A percentile compares a stretch with the other conserved stretches of the same genome.
Conservation (phyloP, 2,888 invertebrate species). For the Drosophila borborema region DNA sequence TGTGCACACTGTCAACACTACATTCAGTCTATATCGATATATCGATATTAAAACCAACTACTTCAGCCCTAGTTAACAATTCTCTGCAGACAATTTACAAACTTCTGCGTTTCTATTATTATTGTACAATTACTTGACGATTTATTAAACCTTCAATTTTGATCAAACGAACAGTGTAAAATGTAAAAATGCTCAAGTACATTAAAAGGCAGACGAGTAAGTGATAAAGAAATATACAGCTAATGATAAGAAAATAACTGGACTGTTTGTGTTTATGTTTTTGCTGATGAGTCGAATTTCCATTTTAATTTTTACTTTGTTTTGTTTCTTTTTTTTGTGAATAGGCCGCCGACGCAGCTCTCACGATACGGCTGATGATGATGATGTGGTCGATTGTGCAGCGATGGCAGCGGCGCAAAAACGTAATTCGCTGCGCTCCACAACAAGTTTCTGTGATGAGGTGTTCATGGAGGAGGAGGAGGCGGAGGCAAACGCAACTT, state of each 20-base stretch:
- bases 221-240: constrained; percentile 14
- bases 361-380: constrained; percentile 57
- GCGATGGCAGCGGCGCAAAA: constrained; percentile 59
- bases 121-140: constrained; percentile 18
- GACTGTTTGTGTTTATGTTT: constrained; percentile 45
- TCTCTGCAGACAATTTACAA: constrained; percentile 20
- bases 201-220: constrained; percentile 81
- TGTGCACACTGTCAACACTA: constrained; percentile 34
- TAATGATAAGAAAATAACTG: constrained; percentile 3
- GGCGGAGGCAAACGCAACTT: constrained; percentile 25
- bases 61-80: constrained; percentile 19
- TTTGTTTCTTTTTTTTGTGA: constrained; percentile 18
- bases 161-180: constrained; percentile 32
- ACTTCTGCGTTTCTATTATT: constrained; percentile 13
- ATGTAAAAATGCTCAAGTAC: constrained; percentile 81
- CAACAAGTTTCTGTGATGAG: constrained; percentile 83
- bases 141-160: constrained; percentile 8
- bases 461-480: constrained; percentile 72
- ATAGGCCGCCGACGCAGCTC: constrained; percentile 73
- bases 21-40: constrained; percentile 1
- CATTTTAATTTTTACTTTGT: constrained; percentile 8
- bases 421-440: constrained; percentile 80
- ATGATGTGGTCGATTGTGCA: constrained; percentile 50
- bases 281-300: constrained; percentile 27
- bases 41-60: constrained; percentile 6